Evolutionary conservation across 2,888 invertebrate genomes (phyloP).

Genomic region (Alentia gelatinosa): DNA sequence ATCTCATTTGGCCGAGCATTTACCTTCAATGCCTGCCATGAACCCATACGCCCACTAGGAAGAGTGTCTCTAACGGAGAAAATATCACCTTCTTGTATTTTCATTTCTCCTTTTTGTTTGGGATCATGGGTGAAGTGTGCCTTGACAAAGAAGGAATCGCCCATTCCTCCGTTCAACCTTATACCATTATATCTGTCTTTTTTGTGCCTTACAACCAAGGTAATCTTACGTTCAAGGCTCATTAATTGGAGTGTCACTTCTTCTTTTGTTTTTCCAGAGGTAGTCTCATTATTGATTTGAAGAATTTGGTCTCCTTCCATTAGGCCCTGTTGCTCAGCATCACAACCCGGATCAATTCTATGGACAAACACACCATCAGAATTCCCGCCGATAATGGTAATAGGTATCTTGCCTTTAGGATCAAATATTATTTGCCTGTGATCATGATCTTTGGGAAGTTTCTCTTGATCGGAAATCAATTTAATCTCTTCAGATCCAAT

Average conservation of each 20-base stretch:
- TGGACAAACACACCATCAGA: constrained; percentile 65
- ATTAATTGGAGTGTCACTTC: constrained; percentile 61
- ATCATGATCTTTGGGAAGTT: constrained; percentile 39
- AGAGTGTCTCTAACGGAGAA: constrained; percentile 64
- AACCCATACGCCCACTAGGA: constrained; percentile 63
- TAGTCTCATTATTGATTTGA: constrained; percentile 57
- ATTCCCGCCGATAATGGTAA: constrained; percentile 66
- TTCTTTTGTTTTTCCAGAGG: constrained; percentile 62
- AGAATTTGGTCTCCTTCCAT: constrained; percentile 65
- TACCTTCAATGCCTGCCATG: constrained; percentile 63
- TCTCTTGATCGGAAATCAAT: constrained; percentile 20
- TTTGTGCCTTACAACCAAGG: constrained; percentile 59
- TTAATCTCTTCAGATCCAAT: constrained; percentile 58
- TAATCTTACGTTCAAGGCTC: constrained; percentile 38
- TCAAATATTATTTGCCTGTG: constrained; percentile 57
- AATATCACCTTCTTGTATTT: constrained; percentile 63
- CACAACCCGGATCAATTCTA: constrained; percentile 59
- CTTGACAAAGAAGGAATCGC: constrained; percentile 65
- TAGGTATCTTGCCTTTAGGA: constrained; percentile 50
- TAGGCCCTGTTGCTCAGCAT: constrained; percentile 62
- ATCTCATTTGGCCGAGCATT: constrained; percentile 55
- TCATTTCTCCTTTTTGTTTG: constrained; percentile 59
- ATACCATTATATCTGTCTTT: constrained; percentile 59
- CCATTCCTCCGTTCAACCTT: constrained; percentile 61
- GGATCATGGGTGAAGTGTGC: constrained; percentile 62